A percentile compares a stretch with the other conserved stretches of the same genome.
These are phyloP conservation scores for Murina feae DNA, from an alignment of 2,113 vertebrate species.

Conservation along the genomic window DNA sequence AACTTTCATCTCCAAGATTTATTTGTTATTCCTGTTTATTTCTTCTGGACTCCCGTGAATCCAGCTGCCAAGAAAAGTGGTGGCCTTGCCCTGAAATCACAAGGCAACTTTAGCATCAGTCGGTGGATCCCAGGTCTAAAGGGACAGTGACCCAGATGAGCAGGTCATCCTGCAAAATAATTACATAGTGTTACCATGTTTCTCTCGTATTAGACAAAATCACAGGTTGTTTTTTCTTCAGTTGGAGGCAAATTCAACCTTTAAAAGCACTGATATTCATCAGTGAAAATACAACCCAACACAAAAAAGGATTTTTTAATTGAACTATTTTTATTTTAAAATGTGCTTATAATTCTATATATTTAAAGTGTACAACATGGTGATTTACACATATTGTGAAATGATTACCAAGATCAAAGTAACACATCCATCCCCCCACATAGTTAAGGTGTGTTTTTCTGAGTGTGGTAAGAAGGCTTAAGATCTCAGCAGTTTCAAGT, in stretches of 20 bases:
- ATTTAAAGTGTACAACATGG: background rate
- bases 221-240: background rate
- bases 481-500: background rate
- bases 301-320: background rate
- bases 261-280: background rate
- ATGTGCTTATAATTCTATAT: background rate
- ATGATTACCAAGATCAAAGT: no score
- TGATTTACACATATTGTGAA: background rate
- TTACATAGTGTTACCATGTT: background rate
- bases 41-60: background rate
- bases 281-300: background rate
- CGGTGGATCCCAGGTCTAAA: background rate
- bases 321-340: background rate
- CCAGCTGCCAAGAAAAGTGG: background rate
- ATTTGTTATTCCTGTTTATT: background rate
- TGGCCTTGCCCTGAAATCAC: background rate
- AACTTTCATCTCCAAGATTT: background rate
- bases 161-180: background rate
- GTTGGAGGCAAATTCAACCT: background rate
- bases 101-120: background rate
- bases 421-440: background rate
- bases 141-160: background rate
- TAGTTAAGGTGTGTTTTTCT: background rate
- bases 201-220: background rate
- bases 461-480: background rate